Evolutionary conservation across 2,888 invertebrate species (phyloP), one percentile per base, ranked within the genome.

Genomic region (Dasypolia templi): DNA sequence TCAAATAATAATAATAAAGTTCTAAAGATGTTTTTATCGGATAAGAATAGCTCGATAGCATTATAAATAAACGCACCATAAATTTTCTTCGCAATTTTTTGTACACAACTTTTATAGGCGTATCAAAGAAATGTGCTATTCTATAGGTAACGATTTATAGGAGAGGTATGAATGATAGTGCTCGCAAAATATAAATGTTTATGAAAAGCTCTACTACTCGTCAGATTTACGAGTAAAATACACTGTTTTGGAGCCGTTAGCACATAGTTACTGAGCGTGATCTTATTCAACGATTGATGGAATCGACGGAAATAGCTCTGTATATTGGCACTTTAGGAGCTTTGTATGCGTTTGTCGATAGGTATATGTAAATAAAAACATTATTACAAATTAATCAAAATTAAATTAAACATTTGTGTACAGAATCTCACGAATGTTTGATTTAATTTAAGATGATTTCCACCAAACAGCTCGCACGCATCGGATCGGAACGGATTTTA

Each of bases 171-270:
- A 85, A 79, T 85, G 82, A 82, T 82, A 77, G 70, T 61, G 61
- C 71, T 85, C 58, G 44, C 51, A 55, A 68, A 77, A 71, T 84
- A 73, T 83, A 82, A 83, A 82, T 85, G 85, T 82, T 83, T 83
- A 85, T 66, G 66, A 46, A 77, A 75, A 58, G 35, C 35, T 35
- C 64, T 69, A 72, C 56, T 69, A 51, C 44, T 64, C 51, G 35
- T 69, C 62, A 77, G 85, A 72, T 84, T 83, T 74, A 83, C 58
- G 82, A 81, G 72, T 44, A 32, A 74, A 77, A 67, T 76, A 72
- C 59, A 67, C 59, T 65, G 61, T 64, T 72, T 72, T 46, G 44
- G 35, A 55, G 51, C 29, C 59, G 70, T 81, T 74, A 59, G 61
- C 75, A 68, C 84, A 35, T 58, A 69, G 68, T 64, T 66, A 72